Percentiles rank a stretch among this genome's conserved stretches.
Evolutionary conservation across 92 coral and sea anemone species (phyloP).

Genomic region (Plumapathes pennacea): DNA sequence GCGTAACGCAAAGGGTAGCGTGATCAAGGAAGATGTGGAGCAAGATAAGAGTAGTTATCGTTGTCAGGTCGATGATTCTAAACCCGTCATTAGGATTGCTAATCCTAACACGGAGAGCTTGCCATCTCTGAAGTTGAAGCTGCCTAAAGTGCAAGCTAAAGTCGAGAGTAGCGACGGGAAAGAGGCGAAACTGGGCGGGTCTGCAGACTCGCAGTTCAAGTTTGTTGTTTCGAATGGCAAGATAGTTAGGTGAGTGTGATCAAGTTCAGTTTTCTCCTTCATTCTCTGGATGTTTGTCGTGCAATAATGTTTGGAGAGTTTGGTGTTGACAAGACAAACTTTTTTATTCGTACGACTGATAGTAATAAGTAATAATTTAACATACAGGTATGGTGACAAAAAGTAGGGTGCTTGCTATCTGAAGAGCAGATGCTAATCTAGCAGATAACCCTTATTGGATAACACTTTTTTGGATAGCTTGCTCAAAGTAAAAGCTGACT

Average conservation of each 20-base stretch:
- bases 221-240: slow-evolving; percentile 93
- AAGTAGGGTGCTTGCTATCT: too few species aligned
- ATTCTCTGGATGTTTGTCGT: neutral
- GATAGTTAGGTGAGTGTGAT: slow-evolving; percentile 70
- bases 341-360: too few species aligned
- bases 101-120: slow-evolving; percentile 59
- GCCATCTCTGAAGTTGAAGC: slow-evolving; percentile 74
- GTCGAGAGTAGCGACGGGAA: slow-evolving; percentile 16
- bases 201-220: slow-evolving; percentile 71
- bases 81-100: slow-evolving; percentile 69
- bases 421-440: too few species aligned
- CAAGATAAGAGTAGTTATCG: slow-evolving; percentile 25
- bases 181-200: slow-evolving; percentile 45
- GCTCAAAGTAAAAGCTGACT: too few species aligned
- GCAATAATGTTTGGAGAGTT: too few species aligned
- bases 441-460: too few species aligned
- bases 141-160: slow-evolving; percentile 53
- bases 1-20: slow-evolving; percentile 16
- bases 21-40: slow-evolving; percentile 1
- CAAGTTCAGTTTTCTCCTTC: neutral
- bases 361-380: too few species aligned
- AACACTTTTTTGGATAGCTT: too few species aligned
- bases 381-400: too few species aligned
- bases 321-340: too few species aligned
- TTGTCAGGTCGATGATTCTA: slow-evolving; percentile 69